phyloP scores from a whole-genome alignment of 1,140 invertebrate genomes.

The Zaprionus africanus region DNA sequence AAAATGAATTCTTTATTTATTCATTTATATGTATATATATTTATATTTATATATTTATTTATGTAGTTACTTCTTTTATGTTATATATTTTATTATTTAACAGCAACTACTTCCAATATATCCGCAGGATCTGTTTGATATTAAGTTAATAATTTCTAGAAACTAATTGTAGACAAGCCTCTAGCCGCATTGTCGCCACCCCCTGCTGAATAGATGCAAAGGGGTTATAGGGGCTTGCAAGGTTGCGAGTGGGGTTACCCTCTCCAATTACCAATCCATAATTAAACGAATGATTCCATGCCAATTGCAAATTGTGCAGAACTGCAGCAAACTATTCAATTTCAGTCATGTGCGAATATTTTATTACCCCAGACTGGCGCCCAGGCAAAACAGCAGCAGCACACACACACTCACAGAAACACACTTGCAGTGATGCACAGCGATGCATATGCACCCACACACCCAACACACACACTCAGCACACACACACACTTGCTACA shows the following conservation, averaged over 20 bases:
- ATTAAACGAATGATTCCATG: constrained; percentile 65
- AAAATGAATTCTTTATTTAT: too few species aligned
- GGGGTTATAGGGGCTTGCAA: neutral
- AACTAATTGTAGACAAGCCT: constrained; percentile 17
- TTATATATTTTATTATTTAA: too few species aligned
- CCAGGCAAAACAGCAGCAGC: constrained; percentile 25
- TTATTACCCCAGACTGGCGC: constrained; percentile 64
- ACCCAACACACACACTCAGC: neutral
- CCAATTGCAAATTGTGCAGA: constrained; percentile 75
- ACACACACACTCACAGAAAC: constrained; percentile 3
- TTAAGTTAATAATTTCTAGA: neutral
- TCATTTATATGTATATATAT: too few species aligned
- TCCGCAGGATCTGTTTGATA: too few species aligned
- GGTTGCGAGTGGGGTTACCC: neutral
- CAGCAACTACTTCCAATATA: too few species aligned
- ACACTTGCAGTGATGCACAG: neutral
- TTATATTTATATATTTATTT: too few species aligned
- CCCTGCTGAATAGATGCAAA: neutral
- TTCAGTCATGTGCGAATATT: constrained; percentile 81
- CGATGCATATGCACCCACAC: constrained; percentile 10
- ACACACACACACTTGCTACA: constrained; percentile 5
- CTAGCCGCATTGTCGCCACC: neutral
- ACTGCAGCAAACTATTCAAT: constrained; percentile 76
- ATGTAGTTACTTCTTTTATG: too few species aligned
- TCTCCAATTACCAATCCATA: constrained; percentile 39